A percentile compares a stretch with the other conserved stretches of the same genome.
Conservation (phyloP, 92 coral and sea anemone species). For the Zoanthus gigantus region DNA sequence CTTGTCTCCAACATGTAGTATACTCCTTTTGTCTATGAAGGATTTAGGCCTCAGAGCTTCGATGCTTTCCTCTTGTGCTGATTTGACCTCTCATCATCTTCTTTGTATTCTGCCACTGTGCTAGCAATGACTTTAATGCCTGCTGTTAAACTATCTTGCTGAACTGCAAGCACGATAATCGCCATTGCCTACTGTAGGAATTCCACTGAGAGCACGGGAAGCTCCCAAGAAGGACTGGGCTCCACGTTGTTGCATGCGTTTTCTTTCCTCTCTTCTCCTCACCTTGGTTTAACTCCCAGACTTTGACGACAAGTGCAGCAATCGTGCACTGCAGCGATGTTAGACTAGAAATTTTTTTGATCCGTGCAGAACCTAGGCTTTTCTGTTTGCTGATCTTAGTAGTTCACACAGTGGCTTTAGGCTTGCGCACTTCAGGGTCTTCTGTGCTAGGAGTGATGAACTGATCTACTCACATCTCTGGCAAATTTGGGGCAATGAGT, state of each 20-base stretch:
- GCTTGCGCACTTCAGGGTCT: conserved; percentile 51
- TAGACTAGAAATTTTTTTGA: too few relatives aligned
- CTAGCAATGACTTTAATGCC: not conserved
- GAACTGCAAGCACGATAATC: not conserved
- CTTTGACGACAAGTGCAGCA: too few relatives aligned
- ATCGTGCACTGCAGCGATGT: too few relatives aligned
- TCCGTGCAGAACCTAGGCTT: too few relatives aligned
- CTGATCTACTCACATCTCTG: not conserved
- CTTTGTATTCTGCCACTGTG: not conserved
- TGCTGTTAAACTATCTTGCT: not conserved
- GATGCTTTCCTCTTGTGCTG: not conserved
- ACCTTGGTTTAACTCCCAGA: too few relatives aligned
- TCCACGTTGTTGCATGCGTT: not conserved
- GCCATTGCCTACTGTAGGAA: not conserved
- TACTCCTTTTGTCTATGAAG: not conserved
- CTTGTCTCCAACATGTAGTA: not conserved
- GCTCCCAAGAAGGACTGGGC: not conserved
- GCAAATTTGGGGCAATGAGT: not conserved
- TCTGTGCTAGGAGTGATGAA: not conserved
- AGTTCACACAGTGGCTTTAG: not conserved
- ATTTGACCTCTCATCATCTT: not conserved
- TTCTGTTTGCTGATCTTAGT: not conserved
- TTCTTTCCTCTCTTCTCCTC: too few relatives aligned
- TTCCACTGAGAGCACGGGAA: not conserved
- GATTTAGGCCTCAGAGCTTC: not conserved